Evolutionary conservation across 2,888 invertebrate species (phyloP).

Genomic region (Tipula vernalis): DNA sequence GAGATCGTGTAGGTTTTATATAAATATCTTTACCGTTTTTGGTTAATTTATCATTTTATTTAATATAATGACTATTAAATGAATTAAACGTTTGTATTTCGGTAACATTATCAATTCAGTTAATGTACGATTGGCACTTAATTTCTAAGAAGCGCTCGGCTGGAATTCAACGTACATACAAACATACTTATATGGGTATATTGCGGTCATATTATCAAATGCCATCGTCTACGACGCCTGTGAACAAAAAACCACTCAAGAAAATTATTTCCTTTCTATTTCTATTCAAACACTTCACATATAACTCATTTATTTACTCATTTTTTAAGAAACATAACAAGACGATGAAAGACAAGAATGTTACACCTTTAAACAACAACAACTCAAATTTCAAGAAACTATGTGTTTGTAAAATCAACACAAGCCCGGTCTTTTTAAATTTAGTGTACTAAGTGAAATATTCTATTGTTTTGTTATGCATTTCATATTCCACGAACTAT

Average conservation of each 20-base stretch:
- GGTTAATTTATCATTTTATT: not conserved
- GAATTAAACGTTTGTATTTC: not conserved
- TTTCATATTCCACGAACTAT: not conserved
- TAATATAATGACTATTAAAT: not conserved
- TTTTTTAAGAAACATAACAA: not conserved
- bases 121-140: not conserved
- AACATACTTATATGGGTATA: not conserved
- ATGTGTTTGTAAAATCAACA: not conserved
- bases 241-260: not conserved
- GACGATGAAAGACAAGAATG: not conserved
- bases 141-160: not conserved
- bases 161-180: not conserved
- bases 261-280: not conserved
- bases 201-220: not conserved
- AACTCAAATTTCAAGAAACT: not conserved
- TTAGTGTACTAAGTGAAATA: not conserved
- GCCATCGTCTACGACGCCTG: not conserved
- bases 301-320: not conserved
- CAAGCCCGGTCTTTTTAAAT: not conserved
- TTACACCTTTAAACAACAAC: not conserved
- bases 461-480: not conserved
- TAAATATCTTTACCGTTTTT: not conserved
- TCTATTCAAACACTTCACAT: not conserved
- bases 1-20: not conserved
- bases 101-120: not conserved